Conservation (phyloP, 2,797 vertebrate species). For the Myotis myotis region DNA sequence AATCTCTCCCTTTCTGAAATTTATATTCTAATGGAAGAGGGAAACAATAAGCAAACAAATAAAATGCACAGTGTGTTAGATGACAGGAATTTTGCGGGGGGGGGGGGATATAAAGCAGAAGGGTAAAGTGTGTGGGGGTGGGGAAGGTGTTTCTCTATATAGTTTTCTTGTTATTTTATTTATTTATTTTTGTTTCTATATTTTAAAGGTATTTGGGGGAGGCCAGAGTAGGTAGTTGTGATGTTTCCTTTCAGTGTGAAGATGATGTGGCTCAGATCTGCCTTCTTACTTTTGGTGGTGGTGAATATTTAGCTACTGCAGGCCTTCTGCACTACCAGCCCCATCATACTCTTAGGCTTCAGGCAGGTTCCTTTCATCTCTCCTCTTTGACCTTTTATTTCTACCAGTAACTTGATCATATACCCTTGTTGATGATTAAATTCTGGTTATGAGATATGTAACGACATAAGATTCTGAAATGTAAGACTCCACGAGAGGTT, state of each 20-base stretch:
- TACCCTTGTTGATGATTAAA: not conserved
- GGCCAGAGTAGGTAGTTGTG: not conserved
- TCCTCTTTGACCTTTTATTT: conserved; percentile 33
- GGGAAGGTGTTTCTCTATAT: too few relatives aligned
- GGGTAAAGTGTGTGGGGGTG: too few relatives aligned
- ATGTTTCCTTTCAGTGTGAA: not conserved
- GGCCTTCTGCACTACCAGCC: not conserved
- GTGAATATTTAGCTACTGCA: not conserved
- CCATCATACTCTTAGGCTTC: not conserved
- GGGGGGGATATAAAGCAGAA: not conserved
- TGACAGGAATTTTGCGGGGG: not conserved
- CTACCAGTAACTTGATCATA: not conserved
- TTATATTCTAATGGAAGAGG: not conserved
- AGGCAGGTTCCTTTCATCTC: not conserved
- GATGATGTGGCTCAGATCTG: not conserved
- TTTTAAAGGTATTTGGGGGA: not conserved
- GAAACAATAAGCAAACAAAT: not conserved
- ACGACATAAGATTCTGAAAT: not conserved
- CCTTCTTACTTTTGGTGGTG: not conserved
- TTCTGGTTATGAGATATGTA: not conserved
- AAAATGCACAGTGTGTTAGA: not conserved
- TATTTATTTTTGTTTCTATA: not conserved
- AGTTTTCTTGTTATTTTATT: too few relatives aligned
- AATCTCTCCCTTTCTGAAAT: not conserved
- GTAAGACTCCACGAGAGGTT: not conserved